Evolutionary conservation across 2,113 vertebrate species (phyloP).

Genomic region (Athene cunicularia): DNA sequence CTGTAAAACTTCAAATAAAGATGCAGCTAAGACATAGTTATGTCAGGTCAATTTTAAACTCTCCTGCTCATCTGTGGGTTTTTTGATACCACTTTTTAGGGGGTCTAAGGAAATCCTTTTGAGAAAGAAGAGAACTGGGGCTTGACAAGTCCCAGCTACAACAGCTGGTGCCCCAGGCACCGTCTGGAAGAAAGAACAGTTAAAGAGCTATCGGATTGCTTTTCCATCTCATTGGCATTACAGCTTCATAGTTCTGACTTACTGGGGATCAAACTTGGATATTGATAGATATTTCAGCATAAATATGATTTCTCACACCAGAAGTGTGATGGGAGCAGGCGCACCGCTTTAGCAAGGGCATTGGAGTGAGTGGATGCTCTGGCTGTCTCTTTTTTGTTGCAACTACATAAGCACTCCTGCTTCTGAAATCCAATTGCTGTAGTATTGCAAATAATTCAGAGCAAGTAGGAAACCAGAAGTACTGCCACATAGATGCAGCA

Average conservation of each 20-base stretch:
- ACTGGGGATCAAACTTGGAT: not conserved
- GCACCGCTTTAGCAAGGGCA: not conserved
- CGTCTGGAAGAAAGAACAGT: not conserved
- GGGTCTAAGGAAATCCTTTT: not conserved
- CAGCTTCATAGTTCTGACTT: not conserved
- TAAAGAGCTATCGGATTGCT: not conserved
- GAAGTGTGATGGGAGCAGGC: not conserved
- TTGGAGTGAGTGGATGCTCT: rapidly evolving
- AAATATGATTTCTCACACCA: not conserved
- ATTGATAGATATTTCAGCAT: not conserved
- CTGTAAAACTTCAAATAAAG: not conserved
- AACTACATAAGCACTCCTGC: rapidly evolving
- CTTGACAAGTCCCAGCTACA: not conserved
- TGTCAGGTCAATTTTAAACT: not conserved
- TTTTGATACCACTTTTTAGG: not conserved
- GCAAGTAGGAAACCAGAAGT: not conserved
- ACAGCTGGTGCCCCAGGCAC: not conserved
- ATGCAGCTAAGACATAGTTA: not conserved
- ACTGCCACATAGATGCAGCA: not conserved
- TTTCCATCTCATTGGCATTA: not conserved
- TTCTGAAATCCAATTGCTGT: not conserved
- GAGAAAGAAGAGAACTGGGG: not conserved
- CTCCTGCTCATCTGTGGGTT: not conserved
- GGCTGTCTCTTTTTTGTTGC: not conserved
- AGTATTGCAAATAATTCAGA: not conserved